Evolutionary conservation across 2,888 invertebrate species (phyloP), one percentile per base, ranked within the genome.

Genomic region (Drosophila affinis): DNA sequence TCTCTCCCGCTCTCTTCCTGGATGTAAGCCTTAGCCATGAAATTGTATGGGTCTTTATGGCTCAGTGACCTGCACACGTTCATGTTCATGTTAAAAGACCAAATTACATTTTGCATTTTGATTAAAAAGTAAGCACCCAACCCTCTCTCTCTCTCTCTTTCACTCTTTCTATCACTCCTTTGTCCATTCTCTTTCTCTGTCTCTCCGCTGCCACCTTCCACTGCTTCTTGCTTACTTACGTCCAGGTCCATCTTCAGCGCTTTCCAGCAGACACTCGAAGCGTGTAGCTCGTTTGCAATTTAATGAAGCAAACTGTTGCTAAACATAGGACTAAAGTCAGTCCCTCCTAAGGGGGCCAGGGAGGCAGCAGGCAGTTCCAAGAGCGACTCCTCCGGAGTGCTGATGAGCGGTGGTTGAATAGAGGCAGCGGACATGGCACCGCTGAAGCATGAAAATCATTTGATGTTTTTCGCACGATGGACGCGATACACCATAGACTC

Each of bases 61-160:
- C 57, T 27, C 71, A 75, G 49, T 72, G 73, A 83, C 51, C 62
- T 51, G 60, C 39, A 60, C 55, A 63, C 62, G 46, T 18, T 64
- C 39, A n/a, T 39, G 56, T 67, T 55, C 55, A 56, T 68, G 59
- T 51, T 55, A 17, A 55, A 55, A 61, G 51, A 49, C 48, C 44
- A 57, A 78, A 77, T 71, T 73, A 73, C 62, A 68, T 65, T 73
- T 74, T 59, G 55, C 73, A 75, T 77, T 76, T 79, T 72, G 73
- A 80, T 83, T 62, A 69, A 72, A 69, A 70, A 65, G 70, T 69
- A 44, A 83, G 62, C 57, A 62, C 32, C 5, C 34, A 48, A 21
- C 18, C 48, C 24, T 12, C 18, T 24, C 17, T 24, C 17, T 21
- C 9, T 21, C 9, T 10, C 10, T 9, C 9, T 10, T 4, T 9